Conservation (phyloP, 2,113 vertebrate genomes). For the Etheostoma cragini region DNA sequence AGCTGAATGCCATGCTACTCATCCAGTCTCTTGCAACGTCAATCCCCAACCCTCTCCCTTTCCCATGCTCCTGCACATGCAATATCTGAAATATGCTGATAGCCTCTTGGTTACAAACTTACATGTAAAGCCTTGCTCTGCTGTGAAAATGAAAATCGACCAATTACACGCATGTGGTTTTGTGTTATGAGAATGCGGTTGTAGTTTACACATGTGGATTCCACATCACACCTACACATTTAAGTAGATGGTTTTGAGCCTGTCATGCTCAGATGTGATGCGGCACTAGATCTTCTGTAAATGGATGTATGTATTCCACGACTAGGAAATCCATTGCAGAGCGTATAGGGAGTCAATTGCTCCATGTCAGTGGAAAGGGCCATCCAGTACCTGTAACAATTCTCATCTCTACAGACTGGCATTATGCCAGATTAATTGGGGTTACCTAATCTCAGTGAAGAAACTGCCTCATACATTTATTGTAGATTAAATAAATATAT, state of each 20-base stretch:
- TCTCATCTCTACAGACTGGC: slow-evolving; percentile 30
- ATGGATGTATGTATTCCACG: slow-evolving; percentile 25
- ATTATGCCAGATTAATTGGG: slow-evolving; percentile 57
- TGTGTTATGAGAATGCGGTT: not conserved
- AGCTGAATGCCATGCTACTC: slow-evolving; percentile 50
- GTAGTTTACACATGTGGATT: slow-evolving; percentile 32
- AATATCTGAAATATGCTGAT: slow-evolving; percentile 32
- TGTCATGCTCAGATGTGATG: slow-evolving; percentile 28
- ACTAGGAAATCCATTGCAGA: slow-evolving; percentile 57
- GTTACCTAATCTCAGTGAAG: slow-evolving; percentile 55
- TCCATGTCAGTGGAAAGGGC: slow-evolving; percentile 10
- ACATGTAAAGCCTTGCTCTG: slow-evolving; percentile 16
- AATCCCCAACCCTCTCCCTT: slow-evolving; percentile 11
- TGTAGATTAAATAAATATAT: not conserved
- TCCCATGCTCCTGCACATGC: slow-evolving; percentile 59
- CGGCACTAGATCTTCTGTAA: slow-evolving; percentile 25
- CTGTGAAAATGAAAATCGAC: slow-evolving; percentile 33
- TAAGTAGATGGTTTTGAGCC: slow-evolving; percentile 36
- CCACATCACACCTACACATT: slow-evolving; percentile 31
- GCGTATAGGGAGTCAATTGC: slow-evolving; percentile 11
- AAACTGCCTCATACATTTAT: slow-evolving; percentile 22
- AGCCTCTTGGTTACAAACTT: slow-evolving; percentile 31
- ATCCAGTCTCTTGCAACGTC: slow-evolving; percentile 40
- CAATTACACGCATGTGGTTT: slow-evolving; percentile 33
- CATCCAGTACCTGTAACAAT: slow-evolving; percentile 44